Base-by-base conservation (phyloP, 2,797 vertebrate species). In the Platyrinchus mystaceus region DNA sequence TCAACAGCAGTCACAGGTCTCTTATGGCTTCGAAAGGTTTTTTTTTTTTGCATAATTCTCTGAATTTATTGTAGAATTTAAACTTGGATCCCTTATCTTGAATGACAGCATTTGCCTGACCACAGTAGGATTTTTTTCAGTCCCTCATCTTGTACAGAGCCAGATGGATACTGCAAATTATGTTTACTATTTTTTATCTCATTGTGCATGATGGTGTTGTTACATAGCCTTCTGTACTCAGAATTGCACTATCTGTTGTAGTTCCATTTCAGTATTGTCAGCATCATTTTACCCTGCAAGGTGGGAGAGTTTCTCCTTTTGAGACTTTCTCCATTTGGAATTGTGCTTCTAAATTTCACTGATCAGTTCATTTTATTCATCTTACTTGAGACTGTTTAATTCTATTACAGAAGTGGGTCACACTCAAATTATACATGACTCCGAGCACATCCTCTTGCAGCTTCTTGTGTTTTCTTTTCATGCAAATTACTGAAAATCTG, bases 391-490 rank as follows among this genome's bases (percentile, higher is more conserved):
- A 82, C 90, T 88, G 7, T 44, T 90, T 93, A 87, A 82, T 92
- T 88, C 77, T 63, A 27, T 87, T 87, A 60, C 32, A 89, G 49
- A 95, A 95, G 24, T 93, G 86, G 93, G 92, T 94, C 83, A 85
- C 49, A 64, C 52, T 90, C 81, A 92, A 96, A 92, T 92, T 83
- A 90, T 60, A 82, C 60, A 82, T 84, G 34, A 93, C 74, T 94
- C 28, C 34, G 27, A 95, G 95, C 77, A 93, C 44, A 94, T 87
- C 63, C 46, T 93, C 64, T 70, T 94, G 44, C 75, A 93, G 46
- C 30, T 90, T 85, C 78, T 95, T 77, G 20, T 10, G 1, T 92
- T 92, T 93, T 80, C 78, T 90, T 46, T 90, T 67, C 30, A 43
- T 83, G 78, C 49, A 90, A 83, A 90, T 93, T 87, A 80, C 16